Conservation (phyloP, 2,797 vertebrate genomes). For the Anolis apletophallus region DNA sequence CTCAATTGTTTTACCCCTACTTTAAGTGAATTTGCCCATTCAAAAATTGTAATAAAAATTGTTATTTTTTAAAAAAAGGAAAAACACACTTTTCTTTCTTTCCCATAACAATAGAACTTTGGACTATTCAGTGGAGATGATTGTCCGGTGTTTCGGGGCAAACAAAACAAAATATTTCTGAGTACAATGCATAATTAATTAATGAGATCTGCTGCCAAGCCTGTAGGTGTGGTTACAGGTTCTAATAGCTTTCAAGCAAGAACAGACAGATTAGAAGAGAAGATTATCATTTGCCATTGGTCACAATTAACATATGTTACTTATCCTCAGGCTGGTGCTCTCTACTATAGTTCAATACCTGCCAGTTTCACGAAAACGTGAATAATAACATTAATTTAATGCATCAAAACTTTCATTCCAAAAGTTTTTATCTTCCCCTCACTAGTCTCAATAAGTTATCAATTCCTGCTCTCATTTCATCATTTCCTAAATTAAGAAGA, state of each 20-base stretch:
- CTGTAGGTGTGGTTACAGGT: no score
- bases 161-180: not conserved
- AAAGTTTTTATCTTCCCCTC: not conserved
- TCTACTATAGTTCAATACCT: not conserved
- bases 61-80: no score
- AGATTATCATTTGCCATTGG: not conserved
- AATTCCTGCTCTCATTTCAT: not conserved
- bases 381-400: constrained; percentile 1
- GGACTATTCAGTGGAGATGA: not conserved
- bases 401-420: not conserved
- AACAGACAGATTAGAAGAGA: not conserved
- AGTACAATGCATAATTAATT: not conserved
- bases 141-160: not conserved
- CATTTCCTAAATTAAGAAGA: not conserved
- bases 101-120: not conserved
- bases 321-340: not conserved
- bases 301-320: not conserved
- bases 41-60: no score
- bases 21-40: no score
- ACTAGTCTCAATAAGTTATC: not conserved
- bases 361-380: not conserved
- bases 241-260: not conserved
- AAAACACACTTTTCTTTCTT: not conserved
- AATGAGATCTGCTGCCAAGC: not conserved
- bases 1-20: no score